Evolutionary conservation across 2,888 invertebrate genomes (phyloP).

Genomic region (Leucophenga maculata): DNA sequence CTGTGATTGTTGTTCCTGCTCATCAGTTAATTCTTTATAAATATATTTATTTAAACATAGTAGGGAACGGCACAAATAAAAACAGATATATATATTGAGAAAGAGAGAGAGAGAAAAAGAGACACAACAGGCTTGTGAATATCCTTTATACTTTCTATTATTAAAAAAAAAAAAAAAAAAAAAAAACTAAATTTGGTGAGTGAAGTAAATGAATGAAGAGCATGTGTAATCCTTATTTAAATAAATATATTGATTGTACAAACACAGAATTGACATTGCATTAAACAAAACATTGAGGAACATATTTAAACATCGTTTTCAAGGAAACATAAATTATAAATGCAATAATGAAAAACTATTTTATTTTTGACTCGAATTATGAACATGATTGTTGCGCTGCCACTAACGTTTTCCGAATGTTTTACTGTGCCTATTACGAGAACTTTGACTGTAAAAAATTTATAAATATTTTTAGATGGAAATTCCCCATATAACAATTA

Average conservation of each 20-base stretch:
- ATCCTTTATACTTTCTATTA: background rate
- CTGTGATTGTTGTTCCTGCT: constrained; percentile 43
- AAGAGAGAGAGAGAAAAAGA: background rate
- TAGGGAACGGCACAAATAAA: constrained; percentile 20
- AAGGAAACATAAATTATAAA: too few species aligned
- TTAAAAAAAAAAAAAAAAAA: too few species aligned
- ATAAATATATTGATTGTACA: background rate
- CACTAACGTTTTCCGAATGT: too few species aligned
- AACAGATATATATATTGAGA: constrained; percentile 12
- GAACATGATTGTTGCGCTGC: too few species aligned
- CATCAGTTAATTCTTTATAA: constrained; percentile 52
- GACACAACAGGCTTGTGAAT: background rate
- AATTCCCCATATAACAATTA: too few species aligned
- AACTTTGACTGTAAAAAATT: too few species aligned
- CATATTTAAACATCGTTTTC: too few species aligned
- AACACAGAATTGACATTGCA: background rate
- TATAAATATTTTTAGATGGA: too few species aligned
- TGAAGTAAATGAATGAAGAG: background rate
- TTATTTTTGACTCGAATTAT: too few species aligned
- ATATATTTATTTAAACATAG: background rate
- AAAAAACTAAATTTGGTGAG: background rate
- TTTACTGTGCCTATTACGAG: too few species aligned
- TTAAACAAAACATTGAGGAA: background rate
- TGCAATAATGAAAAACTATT: too few species aligned
- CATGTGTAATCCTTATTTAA: background rate